phyloP scores from a whole-genome alignment of 2,797 vertebrate genomes.

The Sebastes ruberrimus region DNA sequence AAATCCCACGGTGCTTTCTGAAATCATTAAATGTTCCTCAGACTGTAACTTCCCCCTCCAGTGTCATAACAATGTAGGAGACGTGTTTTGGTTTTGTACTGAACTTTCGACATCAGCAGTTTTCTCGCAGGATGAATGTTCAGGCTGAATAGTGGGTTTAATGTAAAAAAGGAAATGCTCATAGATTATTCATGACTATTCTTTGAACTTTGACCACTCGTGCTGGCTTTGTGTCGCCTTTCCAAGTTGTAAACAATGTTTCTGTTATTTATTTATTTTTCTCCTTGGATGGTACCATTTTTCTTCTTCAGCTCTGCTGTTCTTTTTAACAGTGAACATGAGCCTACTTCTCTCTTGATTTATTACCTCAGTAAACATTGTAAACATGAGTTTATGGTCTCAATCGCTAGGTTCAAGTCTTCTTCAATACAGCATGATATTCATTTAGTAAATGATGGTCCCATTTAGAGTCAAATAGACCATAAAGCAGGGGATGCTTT shows the following conservation, averaged over 20 bases:
- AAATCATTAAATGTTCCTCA: not conserved
- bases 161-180: not conserved
- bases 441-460: too few species aligned
- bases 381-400: too few species aligned
- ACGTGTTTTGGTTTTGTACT: not conserved
- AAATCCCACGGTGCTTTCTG: not conserved
- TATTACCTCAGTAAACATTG: too few species aligned
- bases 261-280: not conserved
- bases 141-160: not conserved
- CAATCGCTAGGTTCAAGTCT: too few species aligned
- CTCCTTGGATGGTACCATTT: not conserved
- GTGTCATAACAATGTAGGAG: not conserved
- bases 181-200: not conserved
- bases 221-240: not conserved
- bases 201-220: not conserved
- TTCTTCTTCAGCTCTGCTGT: not conserved
- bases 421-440: too few species aligned
- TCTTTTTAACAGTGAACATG: not conserved
- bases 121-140: not conserved
- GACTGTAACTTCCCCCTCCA: not conserved
- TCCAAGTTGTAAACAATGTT: not conserved
- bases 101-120: not conserved
- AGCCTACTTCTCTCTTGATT: too few species aligned
- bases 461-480: too few species aligned
- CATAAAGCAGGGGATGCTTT: too few species aligned